Evolutionary conservation across 64 coral and sea anemone species (phyloP).

Genomic region (Montipora sp.): DNA sequence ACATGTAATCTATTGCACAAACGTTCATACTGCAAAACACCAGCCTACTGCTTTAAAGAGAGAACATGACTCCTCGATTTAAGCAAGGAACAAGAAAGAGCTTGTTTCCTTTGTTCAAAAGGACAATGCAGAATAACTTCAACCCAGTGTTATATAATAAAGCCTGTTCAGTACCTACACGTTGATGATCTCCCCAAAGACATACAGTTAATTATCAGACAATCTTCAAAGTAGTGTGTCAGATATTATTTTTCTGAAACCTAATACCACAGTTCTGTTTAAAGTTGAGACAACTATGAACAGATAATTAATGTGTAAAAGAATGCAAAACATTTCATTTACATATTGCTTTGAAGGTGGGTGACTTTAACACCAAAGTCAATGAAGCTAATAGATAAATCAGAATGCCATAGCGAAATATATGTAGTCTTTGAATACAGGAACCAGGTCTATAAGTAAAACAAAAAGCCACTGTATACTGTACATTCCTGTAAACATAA

Average conservation of each 20-base stretch:
- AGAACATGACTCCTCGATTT: neutral
- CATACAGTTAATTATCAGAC: neutral
- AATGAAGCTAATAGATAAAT: neutral
- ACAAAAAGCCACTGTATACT: neutral
- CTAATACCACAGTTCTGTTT: neutral
- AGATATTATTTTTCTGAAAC: neutral
- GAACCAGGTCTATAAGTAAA: no score
- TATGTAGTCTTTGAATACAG: neutral
- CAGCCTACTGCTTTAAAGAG: neutral
- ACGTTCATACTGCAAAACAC: neutral
- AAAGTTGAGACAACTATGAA: neutral
- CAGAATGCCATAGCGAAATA: neutral
- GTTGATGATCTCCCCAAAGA: neutral
- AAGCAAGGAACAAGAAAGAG: neutral
- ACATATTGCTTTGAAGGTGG: neutral
- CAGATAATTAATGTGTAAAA: neutral
- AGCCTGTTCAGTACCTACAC: neutral
- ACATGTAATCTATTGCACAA: neutral
- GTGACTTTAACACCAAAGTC: neutral
- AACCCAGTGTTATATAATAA: neutral
- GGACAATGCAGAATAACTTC: slow-evolving; percentile 30
- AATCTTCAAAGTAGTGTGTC: neutral
- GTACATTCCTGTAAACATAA: neutral
- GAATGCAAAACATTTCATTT: slow-evolving; percentile 20
- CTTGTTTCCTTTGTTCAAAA: neutral